These are phyloP conservation scores for Morinoia aosen DNA, from an alignment of 2,888 invertebrate species.

Conservation along the genomic window DNA sequence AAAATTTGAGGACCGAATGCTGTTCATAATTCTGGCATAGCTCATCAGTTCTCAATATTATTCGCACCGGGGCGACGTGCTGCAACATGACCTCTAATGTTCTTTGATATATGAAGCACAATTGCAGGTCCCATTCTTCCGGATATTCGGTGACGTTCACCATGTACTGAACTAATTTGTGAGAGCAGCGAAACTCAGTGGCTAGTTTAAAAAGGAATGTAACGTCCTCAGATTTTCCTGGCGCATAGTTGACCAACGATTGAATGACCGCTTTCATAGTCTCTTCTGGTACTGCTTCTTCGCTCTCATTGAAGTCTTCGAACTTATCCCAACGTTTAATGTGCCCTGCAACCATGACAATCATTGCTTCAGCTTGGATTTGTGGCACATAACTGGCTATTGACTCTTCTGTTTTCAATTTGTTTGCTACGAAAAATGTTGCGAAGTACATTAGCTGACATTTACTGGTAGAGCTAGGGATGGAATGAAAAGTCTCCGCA, in stretches of 20 bases:
- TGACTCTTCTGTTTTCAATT: slow-evolving; percentile 38
- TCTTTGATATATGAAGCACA: slow-evolving; percentile 48
- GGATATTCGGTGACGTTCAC: slow-evolving; percentile 55
- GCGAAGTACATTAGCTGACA: slow-evolving; percentile 48
- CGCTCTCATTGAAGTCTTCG: slow-evolving; percentile 16
- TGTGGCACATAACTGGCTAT: not conserved
- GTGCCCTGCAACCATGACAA: slow-evolving; percentile 56
- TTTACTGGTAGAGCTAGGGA: slow-evolving; percentile 39
- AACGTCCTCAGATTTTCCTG: slow-evolving; percentile 54
- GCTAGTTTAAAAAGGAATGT: slow-evolving; percentile 56
- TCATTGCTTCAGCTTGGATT: slow-evolving; percentile 20
- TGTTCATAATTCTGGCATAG: slow-evolving; percentile 55
- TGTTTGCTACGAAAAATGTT: slow-evolving; percentile 39
- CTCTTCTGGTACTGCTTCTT: not conserved
- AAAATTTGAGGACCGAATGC: slow-evolving; percentile 53
- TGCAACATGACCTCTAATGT: slow-evolving; percentile 56
- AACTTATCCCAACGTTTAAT: slow-evolving; percentile 52
- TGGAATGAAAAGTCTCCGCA: slow-evolving; percentile 29
- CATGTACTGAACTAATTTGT: slow-evolving; percentile 54
- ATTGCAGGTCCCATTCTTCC: slow-evolving; percentile 57
- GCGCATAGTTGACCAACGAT: slow-evolving; percentile 54
- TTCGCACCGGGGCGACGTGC: slow-evolving; percentile 53
- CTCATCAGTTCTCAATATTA: slow-evolving; percentile 54
- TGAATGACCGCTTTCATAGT: slow-evolving; percentile 53
- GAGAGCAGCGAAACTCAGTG: slow-evolving; percentile 53